Conservation (phyloP, 2,113 vertebrate species). For the Melanostigma gelatinosum region DNA sequence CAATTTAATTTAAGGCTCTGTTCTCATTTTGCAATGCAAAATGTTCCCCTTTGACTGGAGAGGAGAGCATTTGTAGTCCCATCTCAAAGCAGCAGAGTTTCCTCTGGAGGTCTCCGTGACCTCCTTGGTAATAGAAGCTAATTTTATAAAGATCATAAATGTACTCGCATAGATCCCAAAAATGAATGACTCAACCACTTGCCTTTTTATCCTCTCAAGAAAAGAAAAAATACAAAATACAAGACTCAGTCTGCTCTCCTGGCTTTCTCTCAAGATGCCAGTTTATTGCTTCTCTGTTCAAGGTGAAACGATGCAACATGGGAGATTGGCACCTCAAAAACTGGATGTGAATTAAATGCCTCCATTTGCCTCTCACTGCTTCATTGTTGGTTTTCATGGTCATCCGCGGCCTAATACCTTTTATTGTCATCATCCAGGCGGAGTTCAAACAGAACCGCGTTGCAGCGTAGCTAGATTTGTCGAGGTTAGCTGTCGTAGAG, state of each 20-base stretch:
- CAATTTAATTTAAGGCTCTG: constrained; percentile 19
- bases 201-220: neutral
- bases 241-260: neutral
- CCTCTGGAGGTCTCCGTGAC: constrained; percentile 27
- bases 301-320: constrained; percentile 42
- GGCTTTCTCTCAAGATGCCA: neutral
- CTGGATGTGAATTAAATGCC: constrained; percentile 29
- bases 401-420: constrained; percentile 24
- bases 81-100: neutral
- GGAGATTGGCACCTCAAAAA: constrained; percentile 39
- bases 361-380: constrained; percentile 19
- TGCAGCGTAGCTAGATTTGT: constrained; percentile 20
- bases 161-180: neutral
- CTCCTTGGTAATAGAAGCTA: constrained; percentile 20
- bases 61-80: constrained; percentile 10
- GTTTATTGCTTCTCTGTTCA: constrained; percentile 11
- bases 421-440: constrained; percentile 34
- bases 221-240: neutral
- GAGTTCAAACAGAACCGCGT: constrained; percentile 44
- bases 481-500: constrained; percentile 53
- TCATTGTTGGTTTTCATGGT: constrained; percentile 43
- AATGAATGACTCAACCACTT: constrained; percentile 7
- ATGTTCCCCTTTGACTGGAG: constrained; percentile 24
- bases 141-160: constrained; percentile 6
- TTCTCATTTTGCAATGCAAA: constrained; percentile 23